phyloP scores from a whole-genome alignment of 2,888 invertebrate species.

The Polyploca ridens region DNA sequence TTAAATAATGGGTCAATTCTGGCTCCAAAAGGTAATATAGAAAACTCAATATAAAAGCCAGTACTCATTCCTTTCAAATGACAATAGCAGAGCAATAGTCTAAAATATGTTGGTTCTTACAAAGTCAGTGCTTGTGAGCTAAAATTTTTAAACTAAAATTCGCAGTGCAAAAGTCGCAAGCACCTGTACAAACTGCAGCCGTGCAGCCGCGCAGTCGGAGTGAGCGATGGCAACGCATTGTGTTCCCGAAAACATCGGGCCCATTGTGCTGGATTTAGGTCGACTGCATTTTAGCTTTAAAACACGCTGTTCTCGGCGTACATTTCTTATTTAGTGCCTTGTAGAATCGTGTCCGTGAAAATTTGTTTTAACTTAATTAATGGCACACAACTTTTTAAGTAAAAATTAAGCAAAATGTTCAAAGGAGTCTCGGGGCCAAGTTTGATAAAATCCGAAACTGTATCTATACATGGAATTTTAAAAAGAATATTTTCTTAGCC shows the following conservation, averaged over 20 bases:
- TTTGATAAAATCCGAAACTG: no score
- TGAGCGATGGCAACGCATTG: constrained; percentile 65
- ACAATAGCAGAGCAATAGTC: constrained; percentile 6
- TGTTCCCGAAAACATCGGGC: constrained; percentile 66
- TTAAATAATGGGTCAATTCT: neutral
- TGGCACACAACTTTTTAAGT: neutral
- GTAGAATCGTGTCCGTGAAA: constrained; percentile 23
- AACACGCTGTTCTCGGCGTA: constrained; percentile 38
- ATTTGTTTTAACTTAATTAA: neutral
- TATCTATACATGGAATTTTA: no score
- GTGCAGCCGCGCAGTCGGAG: constrained; percentile 22
- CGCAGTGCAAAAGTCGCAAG: constrained; percentile 49
- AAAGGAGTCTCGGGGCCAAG: no score
- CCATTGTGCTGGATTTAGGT: constrained; percentile 69
- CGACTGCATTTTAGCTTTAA: constrained; percentile 64
- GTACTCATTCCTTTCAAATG: neutral
- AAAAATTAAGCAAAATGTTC: no score
- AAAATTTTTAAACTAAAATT: constrained; percentile 44
- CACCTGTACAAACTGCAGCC: constrained; percentile 63
- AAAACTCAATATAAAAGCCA: neutral
- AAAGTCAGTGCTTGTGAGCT: constrained; percentile 22
- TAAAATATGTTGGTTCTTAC: constrained; percentile 18
- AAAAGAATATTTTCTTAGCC: no score
- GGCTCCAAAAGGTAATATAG: neutral
- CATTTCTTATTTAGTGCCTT: constrained; percentile 34